phyloP scores from a whole-genome alignment of 2,113 vertebrate species.

The Mesitornis unicolor region DNA sequence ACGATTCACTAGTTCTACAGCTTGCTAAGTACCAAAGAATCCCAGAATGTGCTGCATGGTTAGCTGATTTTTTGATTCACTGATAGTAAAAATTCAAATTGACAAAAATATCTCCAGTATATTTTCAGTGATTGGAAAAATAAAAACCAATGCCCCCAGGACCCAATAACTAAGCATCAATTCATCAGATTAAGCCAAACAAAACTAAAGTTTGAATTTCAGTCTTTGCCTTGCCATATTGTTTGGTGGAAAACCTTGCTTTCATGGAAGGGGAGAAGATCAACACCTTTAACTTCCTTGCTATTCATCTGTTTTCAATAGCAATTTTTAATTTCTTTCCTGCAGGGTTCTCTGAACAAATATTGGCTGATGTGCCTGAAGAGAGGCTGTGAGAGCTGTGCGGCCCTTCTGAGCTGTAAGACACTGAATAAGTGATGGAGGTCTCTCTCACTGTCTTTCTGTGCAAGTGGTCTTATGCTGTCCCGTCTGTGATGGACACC shows the following conservation, averaged over 20 bases:
- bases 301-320: not conserved
- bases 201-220: not conserved
- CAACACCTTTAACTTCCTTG: not conserved
- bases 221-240: not conserved
- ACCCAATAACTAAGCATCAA: not conserved
- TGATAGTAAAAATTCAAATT: not conserved
- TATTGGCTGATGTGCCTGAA: not conserved
- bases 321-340: not conserved
- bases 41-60: not conserved
- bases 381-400: not conserved
- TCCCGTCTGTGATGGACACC: not conserved
- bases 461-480: not conserved
- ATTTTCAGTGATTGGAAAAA: not conserved
- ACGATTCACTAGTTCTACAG: not conserved
- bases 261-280: not conserved
- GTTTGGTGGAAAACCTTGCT: not conserved
- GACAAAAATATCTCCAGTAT: not conserved
- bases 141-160: rapidly evolving
- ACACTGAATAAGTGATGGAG: not conserved
- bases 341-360: not conserved
- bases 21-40: not conserved
- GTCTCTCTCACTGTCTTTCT: not conserved
- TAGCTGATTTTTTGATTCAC: not conserved
- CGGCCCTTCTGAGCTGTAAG: not conserved
- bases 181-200: not conserved